A percentile compares a stretch with the other conserved stretches of the same genome.
These are phyloP conservation scores for Sturnira hondurensis DNA, from an alignment of 2,113 vertebrate genomes.

Conservation along the genomic window DNA sequence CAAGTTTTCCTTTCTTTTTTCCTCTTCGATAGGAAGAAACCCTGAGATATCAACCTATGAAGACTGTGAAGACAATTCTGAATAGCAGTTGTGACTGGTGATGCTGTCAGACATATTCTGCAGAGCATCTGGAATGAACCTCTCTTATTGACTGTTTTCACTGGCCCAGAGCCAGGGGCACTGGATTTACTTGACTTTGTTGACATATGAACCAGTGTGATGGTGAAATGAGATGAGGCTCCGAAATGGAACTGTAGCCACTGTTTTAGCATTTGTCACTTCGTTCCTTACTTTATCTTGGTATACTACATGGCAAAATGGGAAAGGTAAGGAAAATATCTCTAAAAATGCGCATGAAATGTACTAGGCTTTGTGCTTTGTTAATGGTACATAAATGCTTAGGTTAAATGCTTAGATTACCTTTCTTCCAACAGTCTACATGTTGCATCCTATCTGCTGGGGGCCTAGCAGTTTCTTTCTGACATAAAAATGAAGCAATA, in stretches of 20 bases:
- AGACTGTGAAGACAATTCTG: conserved; percentile 11
- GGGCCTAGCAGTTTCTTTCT: neutral
- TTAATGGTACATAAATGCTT: neutral
- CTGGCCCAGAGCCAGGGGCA: conserved; percentile 43
- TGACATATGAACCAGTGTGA: conserved; percentile 82
- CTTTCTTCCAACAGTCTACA: neutral
- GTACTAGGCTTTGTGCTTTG: neutral
- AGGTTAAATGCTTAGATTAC: neutral
- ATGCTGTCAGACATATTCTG: conserved; percentile 47
- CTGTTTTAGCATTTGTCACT: conserved; percentile 94
- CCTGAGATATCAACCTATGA: conserved; percentile 42
- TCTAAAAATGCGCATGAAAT: neutral
- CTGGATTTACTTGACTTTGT: conserved; percentile 67
- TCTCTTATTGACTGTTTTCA: neutral
- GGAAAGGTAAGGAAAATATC: conserved; percentile 89
- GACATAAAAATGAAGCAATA: neutral
- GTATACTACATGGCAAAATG: conserved; percentile 99
- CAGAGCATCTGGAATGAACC: conserved; percentile 58
- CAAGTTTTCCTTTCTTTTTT: conserved; percentile 40
- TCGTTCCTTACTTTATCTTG: conserved; percentile 98
- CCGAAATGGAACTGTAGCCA: conserved; percentile 99
- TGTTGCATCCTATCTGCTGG: neutral
- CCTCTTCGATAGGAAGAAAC: conserved; percentile 62
- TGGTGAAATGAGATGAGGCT: conserved; percentile 99
- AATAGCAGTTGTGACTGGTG: neutral